These are phyloP conservation scores for Dermatophagoides farinae DNA, from an alignment of 1,140 invertebrate species.

Conservation along the genomic window DNA sequence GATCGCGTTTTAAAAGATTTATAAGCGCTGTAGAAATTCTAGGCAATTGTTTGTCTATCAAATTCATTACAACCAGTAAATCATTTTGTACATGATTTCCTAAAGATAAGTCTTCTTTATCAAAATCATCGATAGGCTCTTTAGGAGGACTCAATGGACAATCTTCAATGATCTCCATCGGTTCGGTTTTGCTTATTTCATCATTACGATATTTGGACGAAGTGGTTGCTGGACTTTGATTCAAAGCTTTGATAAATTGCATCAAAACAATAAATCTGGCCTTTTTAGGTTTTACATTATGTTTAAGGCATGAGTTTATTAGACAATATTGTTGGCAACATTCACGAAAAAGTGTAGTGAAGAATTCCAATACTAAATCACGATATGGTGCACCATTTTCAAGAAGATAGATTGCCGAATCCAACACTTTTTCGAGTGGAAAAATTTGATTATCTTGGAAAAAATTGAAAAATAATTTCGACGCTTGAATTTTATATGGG, in stretches of 20 bases:
- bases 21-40: background rate
- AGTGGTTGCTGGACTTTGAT: background rate
- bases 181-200: background rate
- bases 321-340: slow-evolving; percentile 8
- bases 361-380: slow-evolving; percentile 6
- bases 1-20: background rate
- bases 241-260: background rate
- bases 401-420: slow-evolving; percentile 1
- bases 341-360: slow-evolving; percentile 5
- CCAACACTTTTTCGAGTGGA: background rate
- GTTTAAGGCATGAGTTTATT: background rate
- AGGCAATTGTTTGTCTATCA: background rate
- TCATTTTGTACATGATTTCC: background rate
- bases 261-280: background rate
- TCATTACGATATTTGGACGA: background rate
- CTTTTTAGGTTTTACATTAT: background rate
- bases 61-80: background rate
- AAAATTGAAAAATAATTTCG: slow-evolving; percentile 13
- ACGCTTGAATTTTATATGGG: background rate
- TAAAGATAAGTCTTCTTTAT: background rate
- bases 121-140: background rate
- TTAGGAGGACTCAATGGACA: slow-evolving; percentile 1
- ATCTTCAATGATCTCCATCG: background rate
- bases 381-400: background rate
- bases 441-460: background rate